These are phyloP conservation scores for Lepidochitona cinerea DNA, from an alignment of 2,888 invertebrate genomes.

Conservation along the genomic window DNA sequence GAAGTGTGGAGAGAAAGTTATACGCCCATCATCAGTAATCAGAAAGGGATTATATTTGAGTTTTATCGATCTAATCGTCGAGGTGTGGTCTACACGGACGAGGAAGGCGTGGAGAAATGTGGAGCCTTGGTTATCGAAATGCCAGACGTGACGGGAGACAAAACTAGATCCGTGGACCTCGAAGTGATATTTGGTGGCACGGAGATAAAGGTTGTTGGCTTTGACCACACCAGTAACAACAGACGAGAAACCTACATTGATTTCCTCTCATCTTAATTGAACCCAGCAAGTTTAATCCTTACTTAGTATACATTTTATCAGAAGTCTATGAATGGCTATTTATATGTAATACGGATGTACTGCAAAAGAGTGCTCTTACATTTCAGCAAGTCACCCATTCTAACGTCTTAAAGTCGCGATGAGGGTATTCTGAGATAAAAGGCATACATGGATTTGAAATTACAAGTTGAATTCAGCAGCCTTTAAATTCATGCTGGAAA, in stretches of 20 bases:
- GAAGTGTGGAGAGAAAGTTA: constrained; percentile 64
- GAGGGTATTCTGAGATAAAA: too few relatives aligned
- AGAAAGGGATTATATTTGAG: constrained; percentile 63
- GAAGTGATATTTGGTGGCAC: constrained; percentile 65
- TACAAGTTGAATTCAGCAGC: too few relatives aligned
- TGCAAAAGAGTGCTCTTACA: too few relatives aligned
- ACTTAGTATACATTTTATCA: too few relatives aligned
- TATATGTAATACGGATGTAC: too few relatives aligned
- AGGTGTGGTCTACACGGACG: constrained; percentile 58
- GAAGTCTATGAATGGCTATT: too few relatives aligned
- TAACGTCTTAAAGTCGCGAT: too few relatives aligned
- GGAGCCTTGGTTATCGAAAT: constrained; percentile 61
- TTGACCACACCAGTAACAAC: constrained; percentile 60
- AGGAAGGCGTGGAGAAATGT: constrained; percentile 59
- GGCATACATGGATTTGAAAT: too few relatives aligned
- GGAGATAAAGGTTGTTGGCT: constrained; percentile 61
- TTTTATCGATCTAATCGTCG: constrained; percentile 54
- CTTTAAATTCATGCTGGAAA: too few relatives aligned
- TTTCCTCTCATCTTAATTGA: constrained; percentile 42
- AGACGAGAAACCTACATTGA: constrained; percentile 59
- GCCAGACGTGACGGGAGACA: constrained; percentile 62
- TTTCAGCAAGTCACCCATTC: too few relatives aligned
- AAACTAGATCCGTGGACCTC: constrained; percentile 59
- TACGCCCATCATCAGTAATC: constrained; percentile 63
- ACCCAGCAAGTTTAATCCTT: too few relatives aligned